phyloP scores from a whole-genome alignment of 2,113 vertebrate genomes.

The Anthoscopus minutus region DNA sequence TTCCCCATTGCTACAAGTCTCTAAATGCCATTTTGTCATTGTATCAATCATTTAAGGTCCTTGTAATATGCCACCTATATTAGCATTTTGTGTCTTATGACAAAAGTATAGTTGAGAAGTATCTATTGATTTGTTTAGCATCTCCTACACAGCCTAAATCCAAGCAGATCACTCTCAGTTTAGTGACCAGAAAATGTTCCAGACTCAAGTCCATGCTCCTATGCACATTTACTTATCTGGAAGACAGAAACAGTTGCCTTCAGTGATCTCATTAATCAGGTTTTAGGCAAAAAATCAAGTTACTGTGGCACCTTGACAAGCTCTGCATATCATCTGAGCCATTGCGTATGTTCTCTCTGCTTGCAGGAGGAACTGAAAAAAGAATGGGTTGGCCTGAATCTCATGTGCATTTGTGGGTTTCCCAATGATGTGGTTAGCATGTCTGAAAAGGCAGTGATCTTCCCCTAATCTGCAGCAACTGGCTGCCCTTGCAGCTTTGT shows the following conservation, averaged over 20 bases:
- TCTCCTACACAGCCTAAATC: background rate
- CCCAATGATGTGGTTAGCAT: rapidly evolving
- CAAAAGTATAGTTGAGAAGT: background rate
- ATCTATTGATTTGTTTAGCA: background rate
- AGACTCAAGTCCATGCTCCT: background rate
- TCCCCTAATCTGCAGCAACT: background rate
- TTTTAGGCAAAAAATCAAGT: background rate
- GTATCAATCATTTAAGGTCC: background rate
- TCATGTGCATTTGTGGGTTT: background rate
- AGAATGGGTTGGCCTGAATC: background rate
- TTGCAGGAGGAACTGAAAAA: background rate
- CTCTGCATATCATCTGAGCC: rapidly evolving
- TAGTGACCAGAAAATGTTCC: background rate
- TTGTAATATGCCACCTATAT: background rate
- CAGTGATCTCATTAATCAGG: background rate
- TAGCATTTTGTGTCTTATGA: background rate
- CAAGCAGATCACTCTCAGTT: background rate
- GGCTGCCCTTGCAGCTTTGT: rapidly evolving
- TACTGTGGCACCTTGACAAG: background rate
- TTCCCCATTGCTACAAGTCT: background rate
- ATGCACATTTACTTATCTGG: background rate
- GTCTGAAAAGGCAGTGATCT: background rate
- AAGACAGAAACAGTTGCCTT: background rate
- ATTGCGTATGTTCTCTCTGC: rapidly evolving
- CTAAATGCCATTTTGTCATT: background rate